phyloP scores from a whole-genome alignment of 2,888 invertebrate genomes.

The Cyclophora albipunctata region DNA sequence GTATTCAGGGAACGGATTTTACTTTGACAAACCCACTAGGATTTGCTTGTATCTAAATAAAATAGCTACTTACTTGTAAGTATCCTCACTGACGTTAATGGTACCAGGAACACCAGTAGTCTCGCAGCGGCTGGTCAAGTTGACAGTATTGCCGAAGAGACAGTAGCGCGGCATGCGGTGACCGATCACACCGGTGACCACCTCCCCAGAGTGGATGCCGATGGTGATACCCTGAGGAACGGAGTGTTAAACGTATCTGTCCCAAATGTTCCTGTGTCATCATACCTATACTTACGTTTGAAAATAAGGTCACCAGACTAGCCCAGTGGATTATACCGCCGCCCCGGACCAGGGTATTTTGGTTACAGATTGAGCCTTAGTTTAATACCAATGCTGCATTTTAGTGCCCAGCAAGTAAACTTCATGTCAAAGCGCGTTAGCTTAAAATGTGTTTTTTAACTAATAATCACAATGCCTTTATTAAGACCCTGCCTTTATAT shows the following conservation, averaged over 20 bases:
- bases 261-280: too few species aligned
- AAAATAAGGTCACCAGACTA: too few species aligned
- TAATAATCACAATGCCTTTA: too few species aligned
- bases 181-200: slow-evolving; percentile 95
- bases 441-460: too few species aligned
- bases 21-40: not conserved
- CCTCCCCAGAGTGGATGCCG: slow-evolving; percentile 95
- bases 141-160: slow-evolving; percentile 95
- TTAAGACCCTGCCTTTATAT: too few species aligned
- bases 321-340: too few species aligned
- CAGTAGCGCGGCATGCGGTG: slow-evolving; percentile 96
- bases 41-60: not conserved
- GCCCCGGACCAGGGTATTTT: too few species aligned
- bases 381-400: too few species aligned
- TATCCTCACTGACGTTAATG: slow-evolving; percentile 94
- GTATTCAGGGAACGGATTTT: not conserved
- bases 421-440: too few species aligned
- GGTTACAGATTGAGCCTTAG: too few species aligned
- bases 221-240: slow-evolving; percentile 88
- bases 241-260: not conserved
- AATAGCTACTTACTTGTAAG: slow-evolving; percentile 81
- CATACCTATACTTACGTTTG: too few species aligned
- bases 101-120: slow-evolving; percentile 92
- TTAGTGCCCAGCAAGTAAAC: too few species aligned
- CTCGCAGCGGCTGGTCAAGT: slow-evolving; percentile 93